Base-by-base conservation (phyloP, 1,140 invertebrate genomes). In the Drosophila leontia region DNA sequence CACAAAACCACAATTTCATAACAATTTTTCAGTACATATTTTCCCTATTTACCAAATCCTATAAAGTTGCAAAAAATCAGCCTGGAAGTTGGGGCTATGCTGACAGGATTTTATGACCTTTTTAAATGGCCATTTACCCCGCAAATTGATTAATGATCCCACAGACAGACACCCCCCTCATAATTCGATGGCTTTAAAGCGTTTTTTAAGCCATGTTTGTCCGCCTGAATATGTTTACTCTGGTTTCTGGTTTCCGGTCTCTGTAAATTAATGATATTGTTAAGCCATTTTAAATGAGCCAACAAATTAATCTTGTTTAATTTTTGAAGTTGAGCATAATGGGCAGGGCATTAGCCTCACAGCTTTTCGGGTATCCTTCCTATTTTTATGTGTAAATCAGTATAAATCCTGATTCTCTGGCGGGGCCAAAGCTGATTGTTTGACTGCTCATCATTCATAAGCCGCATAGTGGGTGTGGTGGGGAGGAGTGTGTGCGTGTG, bases 261-360 rank as follows among this genome's bases (percentile, higher is more conserved):
- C 34, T 37, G 51, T 9, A 83, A 83, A 87, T 87, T 87, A 87
- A 87, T 87, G 84, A 80, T 83, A 77, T 69, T 78, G 75, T 71
- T 83, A 35, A 83, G 68, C 41, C 80, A 68, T 80, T 80, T 78
- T 74, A 71, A 78, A 84, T 80, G 68, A 39, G 51, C 59, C 76
- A 81, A 72, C 82, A 87, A 90, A 90, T 90, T 88, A 90, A 88
- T 88, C 84, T 88, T 84, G 50, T 80, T 78, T 80, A 68, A 78
- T 79, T 86, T 86, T 48, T 51, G 58, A 64, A 56, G 50, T 35
- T 48, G 15, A 29, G 42, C 59, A 58, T 68, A 78, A 79, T 78
- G 63, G 15, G 35, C 8, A 3, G 9, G 51, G 57, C 58, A 88
- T 87, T 84, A 84, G 60, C 55, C 71, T 60, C 69, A 83, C 72